These are phyloP conservation scores for Lomographa bimaculata DNA, from an alignment of 2,888 invertebrate species.

Conservation along the genomic window DNA sequence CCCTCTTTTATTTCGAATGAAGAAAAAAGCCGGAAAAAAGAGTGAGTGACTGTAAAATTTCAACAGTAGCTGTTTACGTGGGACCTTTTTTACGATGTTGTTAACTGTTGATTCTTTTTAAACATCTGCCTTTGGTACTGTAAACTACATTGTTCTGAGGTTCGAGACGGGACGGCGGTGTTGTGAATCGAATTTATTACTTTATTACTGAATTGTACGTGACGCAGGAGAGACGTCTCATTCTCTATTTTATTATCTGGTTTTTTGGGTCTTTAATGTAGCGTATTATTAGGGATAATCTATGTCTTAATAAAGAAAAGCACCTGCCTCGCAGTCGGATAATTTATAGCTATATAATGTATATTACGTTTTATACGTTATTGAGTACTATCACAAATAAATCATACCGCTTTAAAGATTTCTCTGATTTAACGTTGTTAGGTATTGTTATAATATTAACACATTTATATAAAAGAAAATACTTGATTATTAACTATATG, in stretches of 20 bases:
- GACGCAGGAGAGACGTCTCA: slow-evolving; percentile 3
- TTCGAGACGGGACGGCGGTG: slow-evolving; percentile 57
- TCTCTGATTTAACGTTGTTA: no score
- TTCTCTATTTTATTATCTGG: slow-evolving; percentile 4
- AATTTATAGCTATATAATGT: no score
- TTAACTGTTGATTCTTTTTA: slow-evolving; percentile 82
- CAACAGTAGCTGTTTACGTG: slow-evolving; percentile 75
- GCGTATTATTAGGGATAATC: slow-evolving; percentile 5
- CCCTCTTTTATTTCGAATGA: slow-evolving; percentile 36
- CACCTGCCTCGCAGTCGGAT: no score
- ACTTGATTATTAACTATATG: no score
- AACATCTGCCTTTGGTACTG: slow-evolving; percentile 76
- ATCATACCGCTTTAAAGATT: no score
- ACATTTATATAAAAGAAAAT: no score
- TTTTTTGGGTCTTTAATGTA: slow-evolving; percentile 1
- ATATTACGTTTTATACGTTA: no score
- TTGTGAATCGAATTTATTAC: slow-evolving; percentile 40
- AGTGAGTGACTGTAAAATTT: slow-evolving; percentile 72
- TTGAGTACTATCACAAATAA: no score
- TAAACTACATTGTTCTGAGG: slow-evolving; percentile 76
- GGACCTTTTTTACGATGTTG: slow-evolving; percentile 76
- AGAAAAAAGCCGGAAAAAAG: slow-evolving; percentile 44
- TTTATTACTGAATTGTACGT: slow-evolving; percentile 31
- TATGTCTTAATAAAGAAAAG: not conserved
- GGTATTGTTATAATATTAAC: no score